Evolutionary conservation across 2,113 vertebrate genomes (phyloP).

Genomic region (Otus sunia): DNA sequence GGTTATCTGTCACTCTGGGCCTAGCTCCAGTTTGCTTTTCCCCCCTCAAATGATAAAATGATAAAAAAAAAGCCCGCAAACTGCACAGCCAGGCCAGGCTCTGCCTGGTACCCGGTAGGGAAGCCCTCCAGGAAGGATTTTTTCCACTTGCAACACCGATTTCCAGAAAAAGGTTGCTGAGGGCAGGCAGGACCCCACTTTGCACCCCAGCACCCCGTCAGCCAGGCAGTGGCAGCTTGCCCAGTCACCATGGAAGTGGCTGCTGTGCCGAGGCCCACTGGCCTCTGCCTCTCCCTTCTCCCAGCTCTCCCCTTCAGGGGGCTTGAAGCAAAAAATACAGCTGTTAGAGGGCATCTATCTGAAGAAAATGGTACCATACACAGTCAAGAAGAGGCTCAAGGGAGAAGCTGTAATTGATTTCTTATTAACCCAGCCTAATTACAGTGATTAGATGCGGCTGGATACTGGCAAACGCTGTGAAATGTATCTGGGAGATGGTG

Average conservation of each 20-base stretch:
- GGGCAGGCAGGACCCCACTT: not conserved
- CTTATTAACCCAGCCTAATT: not conserved
- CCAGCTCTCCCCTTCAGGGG: not conserved
- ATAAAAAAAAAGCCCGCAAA: too few relatives aligned
- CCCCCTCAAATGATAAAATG: not conserved
- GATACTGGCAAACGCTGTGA: not conserved
- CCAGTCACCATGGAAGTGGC: not conserved
- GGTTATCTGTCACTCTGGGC: not conserved
- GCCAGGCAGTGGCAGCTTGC: not conserved
- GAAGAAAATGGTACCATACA: fast-evolving
- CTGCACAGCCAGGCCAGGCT: not conserved
- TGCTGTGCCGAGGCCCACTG: fast-evolving
- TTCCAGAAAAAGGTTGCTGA: not conserved
- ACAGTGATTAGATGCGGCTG: not conserved
- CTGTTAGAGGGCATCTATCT: not conserved
- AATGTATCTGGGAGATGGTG: fast-evolving
- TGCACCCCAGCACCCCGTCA: not conserved
- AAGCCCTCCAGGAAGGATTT: not conserved
- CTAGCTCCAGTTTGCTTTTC: fast-evolving
- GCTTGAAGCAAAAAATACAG: not conserved
- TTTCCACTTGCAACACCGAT: not conserved
- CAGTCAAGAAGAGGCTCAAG: not conserved
- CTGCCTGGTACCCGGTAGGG: not conserved
- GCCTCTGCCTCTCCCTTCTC: not conserved
- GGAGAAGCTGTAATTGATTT: not conserved